These are phyloP conservation scores for Andrena haemorrhoa DNA, from an alignment of 2,888 invertebrate species.

Conservation along the genomic window DNA sequence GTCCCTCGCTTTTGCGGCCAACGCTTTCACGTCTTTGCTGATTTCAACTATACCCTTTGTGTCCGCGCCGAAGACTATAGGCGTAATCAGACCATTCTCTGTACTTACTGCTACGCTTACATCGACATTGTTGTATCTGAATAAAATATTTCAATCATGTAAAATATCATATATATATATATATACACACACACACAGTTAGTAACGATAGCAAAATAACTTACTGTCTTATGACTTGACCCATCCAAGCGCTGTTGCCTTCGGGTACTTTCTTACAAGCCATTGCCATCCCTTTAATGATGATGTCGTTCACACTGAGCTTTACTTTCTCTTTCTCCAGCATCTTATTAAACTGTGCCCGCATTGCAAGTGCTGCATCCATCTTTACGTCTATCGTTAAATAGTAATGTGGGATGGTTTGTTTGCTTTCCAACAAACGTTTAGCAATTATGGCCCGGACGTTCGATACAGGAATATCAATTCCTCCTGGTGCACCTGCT, in stretches of 20 bases:
- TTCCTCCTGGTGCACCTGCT: constrained; percentile 86
- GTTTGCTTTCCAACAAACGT: constrained; percentile 94
- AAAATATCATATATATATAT: background rate
- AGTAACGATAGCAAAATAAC: constrained; percentile 78
- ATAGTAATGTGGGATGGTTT: constrained; percentile 98
- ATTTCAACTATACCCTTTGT: constrained; percentile 95
- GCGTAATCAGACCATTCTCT: constrained; percentile 97
- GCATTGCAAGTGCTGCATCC: constrained; percentile 90
- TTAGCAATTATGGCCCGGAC: constrained; percentile 96
- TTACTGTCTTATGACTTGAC: constrained; percentile 95
- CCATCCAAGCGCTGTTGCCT: constrained; percentile 98
- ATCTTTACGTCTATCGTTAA: constrained; percentile 94
- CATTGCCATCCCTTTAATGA: constrained; percentile 96
- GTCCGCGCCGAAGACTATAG: constrained; percentile 97
- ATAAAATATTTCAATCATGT: background rate
- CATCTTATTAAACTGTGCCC: constrained; percentile 92
- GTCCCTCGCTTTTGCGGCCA: constrained; percentile 95
- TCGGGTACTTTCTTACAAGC: constrained; percentile 96
- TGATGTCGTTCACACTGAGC: constrained; percentile 97
- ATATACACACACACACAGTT: too few species aligned
- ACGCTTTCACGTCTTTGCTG: constrained; percentile 90
- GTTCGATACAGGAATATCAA: constrained; percentile 93
- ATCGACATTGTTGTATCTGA: constrained; percentile 95
- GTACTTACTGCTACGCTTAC: constrained; percentile 99
- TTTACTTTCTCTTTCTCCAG: constrained; percentile 93